Evolutionary conservation across 1,140 invertebrate genomes (phyloP).

Genomic region (Aphis craccivora): DNA sequence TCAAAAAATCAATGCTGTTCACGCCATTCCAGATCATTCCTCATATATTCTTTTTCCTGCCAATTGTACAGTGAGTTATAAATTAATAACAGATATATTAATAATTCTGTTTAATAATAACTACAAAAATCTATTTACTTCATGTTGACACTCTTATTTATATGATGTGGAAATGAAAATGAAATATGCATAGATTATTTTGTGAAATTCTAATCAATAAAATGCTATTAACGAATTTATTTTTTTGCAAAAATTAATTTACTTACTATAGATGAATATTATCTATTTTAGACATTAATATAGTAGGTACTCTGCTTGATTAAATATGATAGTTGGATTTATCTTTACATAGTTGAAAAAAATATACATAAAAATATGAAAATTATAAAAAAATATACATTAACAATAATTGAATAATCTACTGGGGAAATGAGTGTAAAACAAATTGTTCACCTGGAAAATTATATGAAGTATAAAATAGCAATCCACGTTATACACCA

Average conservation of each 20-base stretch:
- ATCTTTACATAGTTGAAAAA: neutral
- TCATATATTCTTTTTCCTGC: conserved; percentile 68
- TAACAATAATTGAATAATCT: neutral
- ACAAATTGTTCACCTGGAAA: neutral
- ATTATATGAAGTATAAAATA: neutral
- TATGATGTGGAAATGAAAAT: neutral
- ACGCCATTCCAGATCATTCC: conserved; percentile 69
- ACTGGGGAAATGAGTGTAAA: neutral
- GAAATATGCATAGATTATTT: no score
- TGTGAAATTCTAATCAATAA: no score
- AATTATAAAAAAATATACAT: neutral
- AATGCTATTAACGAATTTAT: no score
- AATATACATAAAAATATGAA: no score
- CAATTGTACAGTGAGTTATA: conserved; percentile 67
- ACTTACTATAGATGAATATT: no score
- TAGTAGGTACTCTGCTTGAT: neutral
- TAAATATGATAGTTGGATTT: neutral
- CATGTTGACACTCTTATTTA: neutral
- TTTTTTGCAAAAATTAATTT: no score
- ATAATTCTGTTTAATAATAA: neutral
- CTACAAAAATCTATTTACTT: neutral
- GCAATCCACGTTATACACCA: neutral
- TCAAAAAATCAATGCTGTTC: conserved; percentile 72
- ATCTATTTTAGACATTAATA: neutral
- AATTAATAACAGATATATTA: neutral